These are phyloP conservation scores for Corythoichthys haematopterus DNA, from an alignment of 2,113 vertebrate species.

Conservation along the genomic window DNA sequence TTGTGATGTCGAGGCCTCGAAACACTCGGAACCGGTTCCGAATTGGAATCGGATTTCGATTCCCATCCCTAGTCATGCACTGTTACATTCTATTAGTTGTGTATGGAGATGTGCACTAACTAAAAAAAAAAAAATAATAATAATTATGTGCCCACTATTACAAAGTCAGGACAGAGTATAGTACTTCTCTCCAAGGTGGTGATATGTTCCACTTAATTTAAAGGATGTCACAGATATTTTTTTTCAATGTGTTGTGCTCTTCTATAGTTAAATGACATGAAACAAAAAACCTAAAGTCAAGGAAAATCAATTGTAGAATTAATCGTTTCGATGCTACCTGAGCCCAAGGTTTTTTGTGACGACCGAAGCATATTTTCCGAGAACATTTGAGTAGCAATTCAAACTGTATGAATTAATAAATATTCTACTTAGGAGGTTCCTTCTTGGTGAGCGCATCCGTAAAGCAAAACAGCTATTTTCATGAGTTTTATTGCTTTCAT, in stretches of 20 bases:
- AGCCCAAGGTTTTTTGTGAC: neutral
- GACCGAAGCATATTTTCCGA: neutral
- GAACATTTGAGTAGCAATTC: neutral
- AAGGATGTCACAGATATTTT: neutral
- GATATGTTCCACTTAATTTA: neutral
- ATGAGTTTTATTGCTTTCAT: neutral
- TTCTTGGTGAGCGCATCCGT: neutral
- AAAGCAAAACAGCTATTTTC: neutral
- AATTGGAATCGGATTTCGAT: no score
- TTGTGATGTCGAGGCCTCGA: no score
- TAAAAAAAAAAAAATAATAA: no score
- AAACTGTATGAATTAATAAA: neutral
- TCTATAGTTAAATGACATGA: neutral
- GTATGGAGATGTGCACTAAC: no score
- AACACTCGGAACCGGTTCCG: no score
- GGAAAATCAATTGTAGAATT: no score
- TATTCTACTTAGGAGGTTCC: neutral
- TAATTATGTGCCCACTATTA: no score
- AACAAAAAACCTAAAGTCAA: neutral
- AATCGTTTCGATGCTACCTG: no score
- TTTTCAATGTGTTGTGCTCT: neutral
- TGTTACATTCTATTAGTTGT: no score
- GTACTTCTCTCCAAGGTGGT: neutral
- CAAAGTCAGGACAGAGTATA: neutral
- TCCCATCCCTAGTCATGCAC: no score